phyloP scores from a whole-genome alignment of 2,797 vertebrate genomes.

The Aphelocoma californica region DNA sequence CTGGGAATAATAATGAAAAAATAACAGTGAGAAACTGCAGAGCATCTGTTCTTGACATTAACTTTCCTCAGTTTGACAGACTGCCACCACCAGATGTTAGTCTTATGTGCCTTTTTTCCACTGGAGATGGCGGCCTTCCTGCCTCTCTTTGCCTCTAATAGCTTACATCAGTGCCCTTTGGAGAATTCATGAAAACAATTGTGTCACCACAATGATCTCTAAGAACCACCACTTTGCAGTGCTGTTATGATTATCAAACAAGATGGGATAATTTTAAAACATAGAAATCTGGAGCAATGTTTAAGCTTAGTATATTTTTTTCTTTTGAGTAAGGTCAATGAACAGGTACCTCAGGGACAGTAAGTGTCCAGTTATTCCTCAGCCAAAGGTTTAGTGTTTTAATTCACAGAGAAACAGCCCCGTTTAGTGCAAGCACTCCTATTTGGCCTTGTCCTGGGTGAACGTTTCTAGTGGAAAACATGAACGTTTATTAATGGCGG shows the following conservation, averaged over 20 bases:
- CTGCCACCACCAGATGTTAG: constrained; percentile 80
- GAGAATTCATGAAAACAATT: constrained; percentile 45
- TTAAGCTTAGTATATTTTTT: neutral
- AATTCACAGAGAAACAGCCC: neutral
- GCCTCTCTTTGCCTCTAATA: constrained; percentile 49
- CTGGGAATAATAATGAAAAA: constrained; percentile 81
- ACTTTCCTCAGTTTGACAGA: constrained; percentile 77
- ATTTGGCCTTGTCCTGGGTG: neutral
- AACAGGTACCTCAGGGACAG: neutral
- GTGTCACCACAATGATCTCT: constrained; percentile 18
- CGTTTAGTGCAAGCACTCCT: neutral
- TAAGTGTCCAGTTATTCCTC: neutral
- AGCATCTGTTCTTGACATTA: constrained; percentile 78
- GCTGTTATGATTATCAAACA: neutral
- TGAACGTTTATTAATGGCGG: neutral
- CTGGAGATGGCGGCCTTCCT: constrained; percentile 62
- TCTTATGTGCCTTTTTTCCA: constrained; percentile 66
- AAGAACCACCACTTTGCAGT: neutral
- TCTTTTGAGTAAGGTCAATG: neutral
- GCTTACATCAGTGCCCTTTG: constrained; percentile 58
- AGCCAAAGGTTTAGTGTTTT: neutral
- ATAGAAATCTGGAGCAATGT: neutral
- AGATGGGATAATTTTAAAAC: neutral
- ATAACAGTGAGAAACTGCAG: constrained; percentile 78
- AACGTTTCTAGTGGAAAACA: neutral